Evolutionary conservation across 2,113 vertebrate species (phyloP).

Genomic region (Microcebus murinus): DNA sequence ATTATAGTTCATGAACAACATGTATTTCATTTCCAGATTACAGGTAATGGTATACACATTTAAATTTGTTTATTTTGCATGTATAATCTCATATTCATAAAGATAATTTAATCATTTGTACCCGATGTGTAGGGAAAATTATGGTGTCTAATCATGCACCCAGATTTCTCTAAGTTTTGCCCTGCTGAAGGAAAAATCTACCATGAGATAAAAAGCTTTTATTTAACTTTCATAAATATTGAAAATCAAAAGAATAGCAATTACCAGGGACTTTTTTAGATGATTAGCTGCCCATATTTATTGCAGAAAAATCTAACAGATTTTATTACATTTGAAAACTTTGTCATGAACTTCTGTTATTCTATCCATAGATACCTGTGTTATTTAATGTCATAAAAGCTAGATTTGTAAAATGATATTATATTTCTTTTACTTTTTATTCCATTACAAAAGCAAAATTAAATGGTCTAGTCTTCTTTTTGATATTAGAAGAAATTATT

Average conservation of each 20-base stretch:
- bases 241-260: not conserved
- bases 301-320: not conserved
- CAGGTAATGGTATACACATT: conserved; percentile 66
- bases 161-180: conserved; percentile 55
- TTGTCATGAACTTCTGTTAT: not conserved
- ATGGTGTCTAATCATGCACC: conserved; percentile 37
- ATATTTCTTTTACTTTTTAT: not conserved
- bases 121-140: conserved; percentile 49
- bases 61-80: conserved; percentile 76
- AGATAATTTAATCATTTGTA: conserved; percentile 70
- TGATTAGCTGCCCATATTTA: not conserved
- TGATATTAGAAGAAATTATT: not conserved
- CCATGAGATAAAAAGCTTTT: not conserved
- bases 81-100: conserved; percentile 69
- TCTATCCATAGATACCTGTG: not conserved
- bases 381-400: not conserved
- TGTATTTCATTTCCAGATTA: conserved; percentile 65
- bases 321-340: not conserved
- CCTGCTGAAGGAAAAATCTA: conserved; percentile 22
- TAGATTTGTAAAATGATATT: not conserved
- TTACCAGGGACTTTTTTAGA: not conserved
- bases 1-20: conserved; percentile 59
- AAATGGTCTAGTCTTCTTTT: not conserved
- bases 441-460: not conserved
- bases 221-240: not conserved